These are phyloP conservation scores for Bucco capensis DNA, from an alignment of 2,113 vertebrate genomes.

Conservation along the genomic window DNA sequence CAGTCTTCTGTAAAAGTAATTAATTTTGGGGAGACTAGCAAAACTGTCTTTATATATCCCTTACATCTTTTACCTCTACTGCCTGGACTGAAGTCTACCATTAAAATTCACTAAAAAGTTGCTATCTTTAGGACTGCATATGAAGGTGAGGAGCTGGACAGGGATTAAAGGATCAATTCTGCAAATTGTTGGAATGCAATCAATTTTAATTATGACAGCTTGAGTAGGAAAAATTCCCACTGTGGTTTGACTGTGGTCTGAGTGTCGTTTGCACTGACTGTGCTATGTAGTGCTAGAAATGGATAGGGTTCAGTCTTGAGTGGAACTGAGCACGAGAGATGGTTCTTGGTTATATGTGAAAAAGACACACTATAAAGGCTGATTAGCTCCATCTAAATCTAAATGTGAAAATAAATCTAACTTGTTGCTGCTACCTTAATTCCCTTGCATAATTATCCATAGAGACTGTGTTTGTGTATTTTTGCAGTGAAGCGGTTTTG, in stretches of 20 bases:
- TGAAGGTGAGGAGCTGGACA: neutral
- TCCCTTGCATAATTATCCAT: neutral
- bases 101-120: neutral
- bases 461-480: neutral
- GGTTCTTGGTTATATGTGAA: neutral
- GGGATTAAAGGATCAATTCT: neutral
- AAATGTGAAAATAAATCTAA: neutral
- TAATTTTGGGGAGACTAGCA: accelerated
- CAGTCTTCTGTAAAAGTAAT: neutral
- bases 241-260: neutral
- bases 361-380: neutral
- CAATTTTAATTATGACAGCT: neutral
- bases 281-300: neutral
- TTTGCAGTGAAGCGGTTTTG: neutral
- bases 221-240: neutral
- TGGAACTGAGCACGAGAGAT: neutral
- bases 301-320: neutral
- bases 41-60: neutral
- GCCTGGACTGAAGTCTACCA: neutral
- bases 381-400: neutral
- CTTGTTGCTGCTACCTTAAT: neutral
- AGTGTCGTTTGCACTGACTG: neutral
- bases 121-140: neutral
- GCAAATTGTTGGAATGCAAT: neutral
- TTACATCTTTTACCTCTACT: neutral